Conservation (phyloP, 2,797 vertebrate species). For the Thripadectes ignobilis region DNA sequence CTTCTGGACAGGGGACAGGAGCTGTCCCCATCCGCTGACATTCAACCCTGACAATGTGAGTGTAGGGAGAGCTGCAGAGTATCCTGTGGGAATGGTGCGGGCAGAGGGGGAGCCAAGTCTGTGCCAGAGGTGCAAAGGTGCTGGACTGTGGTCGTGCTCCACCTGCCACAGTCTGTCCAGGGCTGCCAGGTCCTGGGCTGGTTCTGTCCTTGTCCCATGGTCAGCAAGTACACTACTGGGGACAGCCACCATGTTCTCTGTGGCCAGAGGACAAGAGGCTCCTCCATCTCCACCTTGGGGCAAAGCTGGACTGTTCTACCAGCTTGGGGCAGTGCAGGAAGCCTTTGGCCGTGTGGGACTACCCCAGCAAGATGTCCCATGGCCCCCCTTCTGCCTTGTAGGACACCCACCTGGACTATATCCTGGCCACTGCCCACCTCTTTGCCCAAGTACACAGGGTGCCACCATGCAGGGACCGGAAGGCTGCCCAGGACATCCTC, state of each 20-base stretch:
- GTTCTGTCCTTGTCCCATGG: background rate
- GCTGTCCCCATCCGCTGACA: constrained; percentile 83
- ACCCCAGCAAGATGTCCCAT: background rate
- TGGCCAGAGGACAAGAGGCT: background rate
- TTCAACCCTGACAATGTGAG: constrained; percentile 87
- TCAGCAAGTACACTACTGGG: background rate
- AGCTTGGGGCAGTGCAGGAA: background rate
- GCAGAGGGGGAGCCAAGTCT: background rate
- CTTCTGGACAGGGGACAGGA: constrained; percentile 87
- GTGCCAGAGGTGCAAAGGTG: background rate
- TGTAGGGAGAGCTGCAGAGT: background rate
- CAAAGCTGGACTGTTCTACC: background rate
- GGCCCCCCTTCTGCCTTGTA: background rate
- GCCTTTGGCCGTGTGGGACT: background rate
- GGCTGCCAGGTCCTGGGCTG: background rate
- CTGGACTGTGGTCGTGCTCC: background rate
- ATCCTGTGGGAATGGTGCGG: rapidly evolving
- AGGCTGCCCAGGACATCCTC: constrained; percentile 50
- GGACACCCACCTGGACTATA: constrained; percentile 81
- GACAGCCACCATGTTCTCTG: rapidly evolving
- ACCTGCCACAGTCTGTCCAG: background rate
- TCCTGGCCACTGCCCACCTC: constrained; percentile 84
- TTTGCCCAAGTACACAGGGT: constrained; percentile 80
- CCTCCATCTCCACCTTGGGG: background rate
- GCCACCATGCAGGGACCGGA: constrained; percentile 55